phyloP scores from a whole-genome alignment of 2,888 invertebrate species.

The Phalangium opilio region DNA sequence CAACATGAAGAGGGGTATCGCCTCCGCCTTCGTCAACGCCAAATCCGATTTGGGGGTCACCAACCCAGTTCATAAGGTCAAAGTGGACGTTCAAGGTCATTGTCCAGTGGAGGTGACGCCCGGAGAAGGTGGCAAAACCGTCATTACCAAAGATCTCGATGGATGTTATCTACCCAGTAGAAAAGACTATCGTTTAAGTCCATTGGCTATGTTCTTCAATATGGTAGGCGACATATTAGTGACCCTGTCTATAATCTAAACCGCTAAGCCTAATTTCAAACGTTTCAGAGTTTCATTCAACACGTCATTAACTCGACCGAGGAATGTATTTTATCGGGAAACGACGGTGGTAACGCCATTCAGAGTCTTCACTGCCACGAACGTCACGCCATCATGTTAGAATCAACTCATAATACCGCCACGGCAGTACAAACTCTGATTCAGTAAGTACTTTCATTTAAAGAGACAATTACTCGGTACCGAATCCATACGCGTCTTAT shows the following conservation, averaged over 20 bases:
- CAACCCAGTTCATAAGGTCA: too few species aligned
- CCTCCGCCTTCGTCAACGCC: constrained; percentile 11
- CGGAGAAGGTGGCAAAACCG: constrained; percentile 4
- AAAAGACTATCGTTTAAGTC: constrained; percentile 16
- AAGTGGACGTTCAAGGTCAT: constrained; percentile 16
- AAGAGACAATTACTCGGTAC: neutral
- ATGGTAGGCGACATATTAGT: constrained; percentile 10
- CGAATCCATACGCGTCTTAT: neutral
- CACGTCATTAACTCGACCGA: constrained; percentile 15
- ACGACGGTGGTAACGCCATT: constrained; percentile 6
- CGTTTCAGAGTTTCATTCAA: constrained; percentile 15
- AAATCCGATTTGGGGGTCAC: too few species aligned
- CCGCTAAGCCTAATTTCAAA: too few species aligned
- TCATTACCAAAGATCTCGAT: constrained; percentile 13
- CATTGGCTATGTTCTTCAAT: constrained; percentile 19
- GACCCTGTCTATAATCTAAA: too few species aligned
- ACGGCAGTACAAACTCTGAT: constrained; percentile 17
- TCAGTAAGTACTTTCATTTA: constrained; percentile 10
- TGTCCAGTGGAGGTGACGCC: constrained; percentile 11
- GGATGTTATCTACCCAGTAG: constrained; percentile 15
- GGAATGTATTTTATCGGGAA: constrained; percentile 12
- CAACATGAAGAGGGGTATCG: constrained; percentile 20
- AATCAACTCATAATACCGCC: constrained; percentile 12
- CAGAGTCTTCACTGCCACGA: constrained; percentile 15
- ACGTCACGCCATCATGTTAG: constrained; percentile 15